Base-by-base conservation (phyloP, 2,113 vertebrate genomes). In the Oreochromis aureus region DNA sequence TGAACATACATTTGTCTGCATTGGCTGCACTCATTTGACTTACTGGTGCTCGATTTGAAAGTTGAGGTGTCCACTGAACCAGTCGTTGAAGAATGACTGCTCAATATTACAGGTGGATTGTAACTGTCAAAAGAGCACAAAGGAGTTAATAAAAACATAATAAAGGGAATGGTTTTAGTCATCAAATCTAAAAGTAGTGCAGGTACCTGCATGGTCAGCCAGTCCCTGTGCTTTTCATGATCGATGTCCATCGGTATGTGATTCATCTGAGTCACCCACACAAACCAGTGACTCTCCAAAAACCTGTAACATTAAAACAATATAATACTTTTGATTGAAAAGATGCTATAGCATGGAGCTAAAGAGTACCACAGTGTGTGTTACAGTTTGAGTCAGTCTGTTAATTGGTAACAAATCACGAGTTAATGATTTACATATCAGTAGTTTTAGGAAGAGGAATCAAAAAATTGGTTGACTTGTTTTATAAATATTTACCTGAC, bases 201-300 rank as follows among this genome's bases (percentile, higher is more conserved):
- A 54, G 30, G 90, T 93, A 99, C 98, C 98, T 99, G 98, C 96
- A 97, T 96, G 79, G 93, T 98, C n/a, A 99, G 94, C 98, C 98
- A 99, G 93, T 99, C 98, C 1, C 96, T 96, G 91, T 98, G 96
- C 86, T 97, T 97, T 79, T 99, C 98, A 0, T 96, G 90, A 85
- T 99, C 97, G 0, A 99, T 98, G 79, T 98, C 95, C 98, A 99
- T 99, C 4, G 97, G 97, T 7, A 99, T 96, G 89, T 99, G 98
- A 87, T 97, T 99, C 98, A 99, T 99, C 95, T 99, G 98, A 2
- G 97, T 99, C 91, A 99, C 98, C 98, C 98, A 99, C 93, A 99
- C 98, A 82, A 99, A 99, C 97, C 98, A 99, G 94, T 99, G 98
- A 54, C 98, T 99, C 95, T 99, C 98, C 90, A 99, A 86, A 94